A percentile compares a stretch with the other conserved stretches of the same genome.
Evolutionary conservation across 1,140 invertebrate genomes (phyloP).

Genomic region (Lasioglossum albipes): DNA sequence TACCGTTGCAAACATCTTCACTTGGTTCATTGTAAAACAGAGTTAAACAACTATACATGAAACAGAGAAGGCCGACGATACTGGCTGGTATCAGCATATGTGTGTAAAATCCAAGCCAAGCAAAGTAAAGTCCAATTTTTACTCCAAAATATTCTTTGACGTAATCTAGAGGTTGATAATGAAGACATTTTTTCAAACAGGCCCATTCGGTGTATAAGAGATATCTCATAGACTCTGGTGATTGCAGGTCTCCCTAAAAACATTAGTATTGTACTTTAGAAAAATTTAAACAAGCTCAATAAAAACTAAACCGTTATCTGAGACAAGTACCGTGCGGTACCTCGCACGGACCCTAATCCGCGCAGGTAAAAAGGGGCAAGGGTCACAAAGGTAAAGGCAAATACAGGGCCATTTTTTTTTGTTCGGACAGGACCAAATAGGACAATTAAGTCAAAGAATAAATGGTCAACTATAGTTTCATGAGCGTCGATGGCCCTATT

Average conservation of each 20-base stretch:
- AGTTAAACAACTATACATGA: constrained; percentile 89
- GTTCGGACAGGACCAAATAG: no score
- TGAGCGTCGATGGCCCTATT: neutral
- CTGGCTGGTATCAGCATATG: constrained; percentile 94
- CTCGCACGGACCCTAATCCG: no score
- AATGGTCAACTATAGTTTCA: neutral
- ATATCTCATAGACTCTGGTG: constrained; percentile 86
- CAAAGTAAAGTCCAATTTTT: constrained; percentile 96
- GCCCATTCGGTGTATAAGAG: constrained; percentile 93
- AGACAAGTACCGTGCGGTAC: no score
- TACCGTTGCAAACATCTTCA: constrained; percentile 89
- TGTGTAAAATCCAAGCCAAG: constrained; percentile 98
- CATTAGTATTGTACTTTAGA: neutral
- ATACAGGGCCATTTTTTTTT: no score
- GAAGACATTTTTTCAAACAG: constrained; percentile 88
- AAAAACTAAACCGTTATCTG: no score
- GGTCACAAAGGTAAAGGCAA: neutral
- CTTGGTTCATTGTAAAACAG: constrained; percentile 87
- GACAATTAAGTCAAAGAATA: neutral
- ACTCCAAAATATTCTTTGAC: constrained; percentile 96
- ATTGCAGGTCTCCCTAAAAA: constrained; percentile 85
- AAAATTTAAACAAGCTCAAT: constrained; percentile 1
- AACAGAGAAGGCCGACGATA: constrained; percentile 89
- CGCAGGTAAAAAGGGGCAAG: no score
- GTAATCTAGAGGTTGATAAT: constrained; percentile 93